Evolutionary conservation across 1,140 invertebrate species (phyloP), one percentile per base, ranked within the genome.

Genomic region (Ooceraea biroi): DNA sequence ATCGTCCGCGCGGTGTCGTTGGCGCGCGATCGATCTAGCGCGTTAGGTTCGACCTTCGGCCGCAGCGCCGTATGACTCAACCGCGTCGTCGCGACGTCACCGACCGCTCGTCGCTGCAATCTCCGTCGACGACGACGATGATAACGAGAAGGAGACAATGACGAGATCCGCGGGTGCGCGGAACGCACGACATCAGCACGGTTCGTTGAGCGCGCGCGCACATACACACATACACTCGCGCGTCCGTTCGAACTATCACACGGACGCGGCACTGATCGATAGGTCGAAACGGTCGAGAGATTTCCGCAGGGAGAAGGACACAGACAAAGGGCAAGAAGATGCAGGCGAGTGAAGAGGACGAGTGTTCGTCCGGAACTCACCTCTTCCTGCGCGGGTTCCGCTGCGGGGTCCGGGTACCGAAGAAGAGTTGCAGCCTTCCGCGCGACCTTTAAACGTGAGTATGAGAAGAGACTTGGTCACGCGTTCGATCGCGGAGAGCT

Each of bases 341-440:
- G 52, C 27, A 82, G 69, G 48, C 30, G 22, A 27, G 30, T 41
- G 17, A 52, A 44, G 55, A 60, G 48, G 65, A 10, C 63, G 48
- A 46, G 66, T 50, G 19, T 14, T 65, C 30, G 19, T 48, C 66
- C 17, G 17, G 65, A 66, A 91, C 92, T 93, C 91, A 94, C 93
- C 92, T 93, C 90, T 90, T 90, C 87, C 90, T 91, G 84, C 91
- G 89, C 84, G 91, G 85, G 86, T 91, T 88, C 88, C 88, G 88
- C 90, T 93, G 87, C 89, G 90, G 89, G 92, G 86, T 91, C 88
- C 90, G 91, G 86, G 88, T 91, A 63, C 92, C 91, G 85, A 94
- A 94, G 85, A 94, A 93, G 86, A 94, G 88, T 93, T 94, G 93
- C 92, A 93, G 93, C 80, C 93, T 36, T 93, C 88, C 52, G 66